Base-by-base conservation (phyloP, 2,888 invertebrate genomes). In the Leptothorax acervorum region DNA sequence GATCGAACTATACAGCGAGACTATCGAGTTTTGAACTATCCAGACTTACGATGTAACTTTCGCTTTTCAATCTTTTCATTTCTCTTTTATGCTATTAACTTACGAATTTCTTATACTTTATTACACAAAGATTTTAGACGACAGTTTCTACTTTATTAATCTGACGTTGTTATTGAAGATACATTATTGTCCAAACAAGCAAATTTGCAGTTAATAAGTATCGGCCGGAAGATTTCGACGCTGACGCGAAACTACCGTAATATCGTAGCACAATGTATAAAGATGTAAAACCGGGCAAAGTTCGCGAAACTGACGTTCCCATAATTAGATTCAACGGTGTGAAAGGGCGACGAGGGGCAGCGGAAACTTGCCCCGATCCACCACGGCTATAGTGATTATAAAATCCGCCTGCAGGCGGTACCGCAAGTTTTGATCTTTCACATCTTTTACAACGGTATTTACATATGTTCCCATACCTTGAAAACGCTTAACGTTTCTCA, bases 311-410 rank as follows among this genome's bases (percentile, higher is more conserved):
- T 89, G 89, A 89, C 90, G 90, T 89, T 73, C 85, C 85, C 79
- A 85, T 89, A 89, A 89, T 88, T 89, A 89, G 89, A 89, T 89
- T 89, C 89, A 88, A 88, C 86, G 86, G 84, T 57, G 86, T 83
- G 87, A 88, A 88, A 81, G 79, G 48, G 35, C 71, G 79, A 79
- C 79, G 79, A 71, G 71, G 79, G 79, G 79, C 79, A 71, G 79
- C 79, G 79, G 73, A 81, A 79, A 89, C 87, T 89, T 86, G 84
- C 83, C 57, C 84, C 79, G 88, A 88, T 88, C 87, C 89, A 70
- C 84, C 86, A 81, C 87, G 83, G 84, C 83, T 85, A 89, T 85
- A 89, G 83, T 87, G 89, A 89, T 89, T 89, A 87, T 89, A 89
- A 89, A 87, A 89, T 83, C 86, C 83, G 89, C 87, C 87, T 87